Percentiles rank a stretch among this genome's conserved stretches.
Evolutionary conservation across 2,888 invertebrate genomes (phyloP).

Genomic region (Rhagonycha lutea): DNA sequence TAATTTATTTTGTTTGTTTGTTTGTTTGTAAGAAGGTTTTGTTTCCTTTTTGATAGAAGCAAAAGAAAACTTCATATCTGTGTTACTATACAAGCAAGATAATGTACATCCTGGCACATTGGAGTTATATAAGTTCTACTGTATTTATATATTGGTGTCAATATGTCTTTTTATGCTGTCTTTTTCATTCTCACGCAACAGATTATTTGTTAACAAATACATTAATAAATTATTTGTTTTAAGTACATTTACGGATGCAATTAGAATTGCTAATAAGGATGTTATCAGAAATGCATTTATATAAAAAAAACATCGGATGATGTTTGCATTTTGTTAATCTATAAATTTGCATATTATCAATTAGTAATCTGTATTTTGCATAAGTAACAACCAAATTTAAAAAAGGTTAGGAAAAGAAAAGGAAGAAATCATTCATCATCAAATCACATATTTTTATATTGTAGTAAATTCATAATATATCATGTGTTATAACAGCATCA

Average conservation of each 20-base stretch:
- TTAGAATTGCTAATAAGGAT: neutral
- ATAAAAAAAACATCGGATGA: neutral
- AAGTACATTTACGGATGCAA: neutral
- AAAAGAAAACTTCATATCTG: no score
- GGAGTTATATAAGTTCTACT: no score
- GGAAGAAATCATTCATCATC: no score
- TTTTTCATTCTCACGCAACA: neutral
- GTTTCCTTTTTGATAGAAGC: no score
- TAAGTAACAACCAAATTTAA: neutral
- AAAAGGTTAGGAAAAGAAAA: neutral
- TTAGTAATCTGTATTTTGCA: neutral
- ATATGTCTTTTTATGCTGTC: no score
- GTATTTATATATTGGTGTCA: neutral
- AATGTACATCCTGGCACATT: no score
- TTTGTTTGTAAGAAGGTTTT: no score
- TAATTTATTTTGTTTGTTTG: no score
- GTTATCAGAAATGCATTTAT: neutral
- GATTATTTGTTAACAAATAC: neutral
- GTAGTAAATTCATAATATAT: no score
- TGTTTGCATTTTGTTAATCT: neutral
- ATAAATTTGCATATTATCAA: neutral
- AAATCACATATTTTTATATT: neutral
- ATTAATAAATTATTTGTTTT: neutral
- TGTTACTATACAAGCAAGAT: no score
- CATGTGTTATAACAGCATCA: no score